Evolutionary conservation across 2,113 vertebrate genomes (phyloP), one percentile per base, ranked within the genome.

Genomic region (Centropristis striata): DNA sequence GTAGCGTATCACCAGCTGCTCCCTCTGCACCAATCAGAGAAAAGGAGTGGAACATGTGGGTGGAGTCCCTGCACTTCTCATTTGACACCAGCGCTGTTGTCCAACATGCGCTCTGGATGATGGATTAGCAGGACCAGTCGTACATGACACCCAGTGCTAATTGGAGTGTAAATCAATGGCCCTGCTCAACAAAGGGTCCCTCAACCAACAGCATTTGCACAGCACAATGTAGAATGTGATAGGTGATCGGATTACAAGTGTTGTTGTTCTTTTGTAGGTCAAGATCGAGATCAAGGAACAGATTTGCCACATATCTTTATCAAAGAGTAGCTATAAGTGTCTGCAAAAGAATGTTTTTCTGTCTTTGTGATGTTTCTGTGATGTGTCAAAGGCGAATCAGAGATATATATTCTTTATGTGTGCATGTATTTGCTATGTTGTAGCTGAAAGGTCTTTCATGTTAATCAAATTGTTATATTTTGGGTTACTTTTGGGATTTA

Each of bases 161-260:
- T 87, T 85, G 60, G 37, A 72, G 46, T 60, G 71, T 86, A 65
- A 84, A 87, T 90, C 60, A 80, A 83, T 84, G 73, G 25, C 9
- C 44, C 39, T 21, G 37, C 42, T 75, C 37, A 75, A 81, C 76
- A 84, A 60, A 80, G 78, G n/a, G 5, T 50, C 73, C 41, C 25
- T 20, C 65, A 55, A 41, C 53, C 51, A 53, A n/a, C 49, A 55
- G 32, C 21, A 49, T 70, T 23, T 23, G 16, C n/a, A 61, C 58
- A 81, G 67, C 27, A 32, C 4, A 67, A 51, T 58, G 57, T 60
- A 20, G 23, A 55, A 53, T 55, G 9, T 70, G 25, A 81, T 21
- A 28, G 12, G 60, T 47, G 66, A 78, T 79, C 28, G 15, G 14
- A 71, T 75, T 23, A 44, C 50, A 46, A 6, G 21, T 72, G 60